phyloP scores from a whole-genome alignment of 1,140 invertebrate genomes.

The Trachymyrmex cornetzi region DNA sequence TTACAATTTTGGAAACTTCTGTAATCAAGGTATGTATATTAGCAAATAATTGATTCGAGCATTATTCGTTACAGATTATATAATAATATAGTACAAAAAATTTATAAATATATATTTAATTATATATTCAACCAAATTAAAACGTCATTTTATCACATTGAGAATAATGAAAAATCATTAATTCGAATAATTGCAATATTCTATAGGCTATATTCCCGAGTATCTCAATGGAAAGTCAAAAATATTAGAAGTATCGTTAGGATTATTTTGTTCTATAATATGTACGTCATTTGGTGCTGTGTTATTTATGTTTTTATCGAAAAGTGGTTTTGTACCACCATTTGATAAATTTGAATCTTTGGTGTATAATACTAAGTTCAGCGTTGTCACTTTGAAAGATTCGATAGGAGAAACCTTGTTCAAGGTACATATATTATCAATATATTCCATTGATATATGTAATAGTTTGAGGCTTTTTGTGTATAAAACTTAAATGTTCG shows the following conservation, averaged over 20 bases:
- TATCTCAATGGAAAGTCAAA: slow-evolving; percentile 93
- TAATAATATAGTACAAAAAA: too few relatives aligned
- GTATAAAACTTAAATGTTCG: too few relatives aligned
- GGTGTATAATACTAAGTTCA: slow-evolving; percentile 37
- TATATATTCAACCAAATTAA: background rate
- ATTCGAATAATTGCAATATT: slow-evolving; percentile 64
- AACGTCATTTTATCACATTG: background rate
- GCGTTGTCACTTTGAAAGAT: slow-evolving; percentile 12
- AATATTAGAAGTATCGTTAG: slow-evolving; percentile 80
- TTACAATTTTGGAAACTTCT: slow-evolving; percentile 29
- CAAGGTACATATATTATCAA: too few relatives aligned
- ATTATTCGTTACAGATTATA: too few relatives aligned
- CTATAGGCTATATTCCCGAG: slow-evolving; percentile 76
- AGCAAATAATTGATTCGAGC: background rate
- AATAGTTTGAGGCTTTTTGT: too few relatives aligned
- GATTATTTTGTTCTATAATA: slow-evolving; percentile 48
- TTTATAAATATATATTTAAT: background rate
- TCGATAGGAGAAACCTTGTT: background rate
- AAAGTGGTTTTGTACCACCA: slow-evolving; percentile 9
- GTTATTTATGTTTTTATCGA: slow-evolving; percentile 59
- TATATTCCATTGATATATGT: too few relatives aligned
- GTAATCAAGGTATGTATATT: slow-evolving; percentile 18
- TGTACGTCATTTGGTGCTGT: slow-evolving; percentile 44
- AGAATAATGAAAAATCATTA: background rate
- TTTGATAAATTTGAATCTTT: slow-evolving; percentile 41